Evolutionary conservation across 2,797 vertebrate genomes (phyloP).

Genomic region (Potorous gilbertii): DNA sequence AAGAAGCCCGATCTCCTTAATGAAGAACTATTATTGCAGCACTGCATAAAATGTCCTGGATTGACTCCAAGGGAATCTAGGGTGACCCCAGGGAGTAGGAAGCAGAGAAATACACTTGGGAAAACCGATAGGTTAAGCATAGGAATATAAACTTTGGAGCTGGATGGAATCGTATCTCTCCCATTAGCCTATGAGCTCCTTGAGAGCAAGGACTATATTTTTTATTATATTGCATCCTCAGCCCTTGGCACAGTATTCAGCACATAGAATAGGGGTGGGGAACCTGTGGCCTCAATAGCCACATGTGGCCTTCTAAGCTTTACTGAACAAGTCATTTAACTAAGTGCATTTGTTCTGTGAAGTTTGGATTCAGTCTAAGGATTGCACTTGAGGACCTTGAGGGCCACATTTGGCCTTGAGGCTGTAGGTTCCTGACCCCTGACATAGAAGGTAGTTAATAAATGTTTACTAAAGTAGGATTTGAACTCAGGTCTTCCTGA

Average conservation of each 20-base stretch:
- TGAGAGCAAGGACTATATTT: not conserved
- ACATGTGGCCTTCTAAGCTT: too few species aligned
- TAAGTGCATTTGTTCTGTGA: too few species aligned
- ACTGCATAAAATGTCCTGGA: not conserved
- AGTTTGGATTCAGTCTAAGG: too few species aligned
- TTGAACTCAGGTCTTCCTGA: not conserved
- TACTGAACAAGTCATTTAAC: too few species aligned
- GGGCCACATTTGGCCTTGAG: too few species aligned
- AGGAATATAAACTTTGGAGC: not conserved
- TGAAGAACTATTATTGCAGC: not conserved
- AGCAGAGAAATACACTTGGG: not conserved
- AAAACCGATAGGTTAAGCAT: not conserved
- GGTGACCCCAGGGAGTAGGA: not conserved
- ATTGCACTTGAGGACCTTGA: too few species aligned
- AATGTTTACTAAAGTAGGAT: not conserved
- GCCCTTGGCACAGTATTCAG: not conserved
- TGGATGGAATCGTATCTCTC: not conserved
- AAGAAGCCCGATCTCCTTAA: not conserved
- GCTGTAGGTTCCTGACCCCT: too few species aligned
- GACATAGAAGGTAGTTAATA: not conserved
- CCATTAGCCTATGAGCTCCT: not conserved
- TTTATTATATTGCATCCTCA: too few species aligned
- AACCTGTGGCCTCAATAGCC: too few species aligned
- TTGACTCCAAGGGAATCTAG: not conserved
- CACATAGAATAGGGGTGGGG: not conserved